Conservation (phyloP, 1,140 invertebrate species). For the Drosophila melanica region DNA sequence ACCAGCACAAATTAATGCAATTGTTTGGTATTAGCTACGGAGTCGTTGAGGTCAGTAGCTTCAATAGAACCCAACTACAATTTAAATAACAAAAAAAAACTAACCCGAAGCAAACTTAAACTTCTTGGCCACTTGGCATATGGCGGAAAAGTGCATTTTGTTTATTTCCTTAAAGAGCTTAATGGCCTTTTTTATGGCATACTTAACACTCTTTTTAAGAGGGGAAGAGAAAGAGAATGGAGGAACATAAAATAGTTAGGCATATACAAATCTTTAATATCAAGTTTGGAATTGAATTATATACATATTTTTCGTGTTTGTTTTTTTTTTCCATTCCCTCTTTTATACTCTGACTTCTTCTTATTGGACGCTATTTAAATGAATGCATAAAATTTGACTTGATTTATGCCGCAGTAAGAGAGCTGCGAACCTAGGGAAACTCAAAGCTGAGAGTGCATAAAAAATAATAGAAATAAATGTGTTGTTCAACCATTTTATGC, state of each 20-base stretch:
- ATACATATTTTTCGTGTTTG: not conserved
- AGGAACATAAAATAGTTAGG: too few species aligned
- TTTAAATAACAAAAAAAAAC: not conserved
- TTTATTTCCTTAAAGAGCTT: conserved; percentile 57
- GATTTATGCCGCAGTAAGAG: conserved; percentile 58
- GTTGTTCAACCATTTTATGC: conserved; percentile 31
- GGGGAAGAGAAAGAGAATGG: not conserved
- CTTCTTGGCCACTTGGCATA: conserved; percentile 49
- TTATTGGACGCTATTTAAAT: not conserved
- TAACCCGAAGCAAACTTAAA: conserved; percentile 29
- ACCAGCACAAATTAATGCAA: not conserved
- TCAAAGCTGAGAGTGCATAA: conserved; percentile 29
- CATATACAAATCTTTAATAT: too few species aligned
- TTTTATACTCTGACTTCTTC: too few species aligned
- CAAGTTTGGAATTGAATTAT: not conserved
- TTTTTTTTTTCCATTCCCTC: too few species aligned
- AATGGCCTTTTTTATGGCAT: conserved; percentile 65
- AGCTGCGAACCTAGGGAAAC: not conserved
- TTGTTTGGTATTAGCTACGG: conserved; percentile 14
- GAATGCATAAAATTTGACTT: conserved; percentile 40
- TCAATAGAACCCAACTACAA: not conserved
- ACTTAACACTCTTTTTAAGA: not conserved
- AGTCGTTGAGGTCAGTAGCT: conserved; percentile 3
- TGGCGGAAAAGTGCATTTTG: conserved; percentile 58
- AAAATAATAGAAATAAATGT: conserved; percentile 62